Evolutionary conservation across 2,888 invertebrate genomes (phyloP), one percentile per base, ranked within the genome.

Genomic region (Carterocephalus palaemon): DNA sequence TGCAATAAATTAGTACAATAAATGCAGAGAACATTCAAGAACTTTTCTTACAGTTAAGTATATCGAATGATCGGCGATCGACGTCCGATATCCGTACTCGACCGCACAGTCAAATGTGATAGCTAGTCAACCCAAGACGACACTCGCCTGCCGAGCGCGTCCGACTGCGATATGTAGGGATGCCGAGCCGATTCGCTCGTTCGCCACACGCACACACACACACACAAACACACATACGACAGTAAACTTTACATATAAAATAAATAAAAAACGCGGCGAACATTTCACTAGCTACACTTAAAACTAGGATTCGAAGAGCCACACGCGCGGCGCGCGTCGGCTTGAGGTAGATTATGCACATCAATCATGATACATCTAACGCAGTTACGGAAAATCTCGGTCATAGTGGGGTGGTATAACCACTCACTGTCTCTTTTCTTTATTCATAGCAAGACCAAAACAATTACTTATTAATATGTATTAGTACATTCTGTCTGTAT

Each of bases 261-360:
- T 70, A 70, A 71, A 74, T 72, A 67, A 62, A 63, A 56, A 61
- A 68, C 65, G 63, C 60, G 62, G 66, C 64, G 64, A 62, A 56
- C 53, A 68, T 67, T 76, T 74, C 66, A 70, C 78, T 79, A 77
- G 67, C 77, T 78, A 78, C 70, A 60, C 77, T 78, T 80, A 81
- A 62, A 70, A 54, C 79, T 80, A 80, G 67, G 69, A 80, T 81
- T 81, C 82, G 83, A 82, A 75, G 75, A 76, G 77, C 63, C 74
- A 69, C 57, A 52, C 64, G 62, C 64, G 61, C 50, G 49, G 40
- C 28, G 48, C 41, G 51, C 54, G 51, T 42, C 59, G 57, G 59
- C 60, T 50, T 60, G 79, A 75, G 80, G 74, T 81, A 80, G 74
- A 75, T 75, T 60, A 52, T 47, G 45, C 32, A 41, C 31, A 28